These are phyloP conservation scores for Pomacea maculata DNA, from an alignment of 1,140 invertebrate genomes.

Conservation along the genomic window DNA sequence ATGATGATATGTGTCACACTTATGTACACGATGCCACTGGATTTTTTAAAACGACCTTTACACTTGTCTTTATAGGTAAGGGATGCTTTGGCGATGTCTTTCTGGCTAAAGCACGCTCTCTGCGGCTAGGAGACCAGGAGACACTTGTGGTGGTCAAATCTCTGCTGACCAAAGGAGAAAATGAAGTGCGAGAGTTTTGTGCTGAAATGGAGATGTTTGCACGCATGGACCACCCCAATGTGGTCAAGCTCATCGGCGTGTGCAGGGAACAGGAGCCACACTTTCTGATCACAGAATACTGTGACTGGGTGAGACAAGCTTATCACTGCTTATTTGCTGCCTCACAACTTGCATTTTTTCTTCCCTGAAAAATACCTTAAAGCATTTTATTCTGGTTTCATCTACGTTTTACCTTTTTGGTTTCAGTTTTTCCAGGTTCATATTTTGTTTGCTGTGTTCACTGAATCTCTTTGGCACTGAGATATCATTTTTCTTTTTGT, in stretches of 20 bases:
- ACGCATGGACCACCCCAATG: conserved; percentile 81
- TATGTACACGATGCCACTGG: no score
- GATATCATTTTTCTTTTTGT: no score
- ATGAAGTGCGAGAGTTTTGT: conserved; percentile 81
- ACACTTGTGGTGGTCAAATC: conserved; percentile 78
- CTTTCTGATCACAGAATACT: conserved; percentile 89
- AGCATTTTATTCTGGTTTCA: no score
- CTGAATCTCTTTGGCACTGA: no score
- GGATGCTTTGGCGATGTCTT: conserved; percentile 92
- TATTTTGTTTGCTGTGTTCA: no score
- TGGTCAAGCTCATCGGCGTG: conserved; percentile 81
- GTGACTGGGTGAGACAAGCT: conserved; percentile 81
- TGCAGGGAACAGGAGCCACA: conserved; percentile 86
- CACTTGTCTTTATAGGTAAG: conserved; percentile 70
- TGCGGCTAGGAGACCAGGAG: conserved; percentile 62
- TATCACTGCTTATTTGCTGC: no score
- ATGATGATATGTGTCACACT: background rate
- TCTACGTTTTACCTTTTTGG: no score
- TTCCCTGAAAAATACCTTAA: no score
- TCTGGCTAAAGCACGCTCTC: conserved; percentile 73
- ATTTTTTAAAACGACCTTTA: background rate
- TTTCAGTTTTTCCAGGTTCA: no score
- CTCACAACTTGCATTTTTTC: no score
- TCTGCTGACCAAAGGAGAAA: conserved; percentile 80
- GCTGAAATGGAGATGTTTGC: conserved; percentile 86